Evolutionary conservation across 2,888 invertebrate species (phyloP).

Genomic region (Apodemia hepburni): DNA sequence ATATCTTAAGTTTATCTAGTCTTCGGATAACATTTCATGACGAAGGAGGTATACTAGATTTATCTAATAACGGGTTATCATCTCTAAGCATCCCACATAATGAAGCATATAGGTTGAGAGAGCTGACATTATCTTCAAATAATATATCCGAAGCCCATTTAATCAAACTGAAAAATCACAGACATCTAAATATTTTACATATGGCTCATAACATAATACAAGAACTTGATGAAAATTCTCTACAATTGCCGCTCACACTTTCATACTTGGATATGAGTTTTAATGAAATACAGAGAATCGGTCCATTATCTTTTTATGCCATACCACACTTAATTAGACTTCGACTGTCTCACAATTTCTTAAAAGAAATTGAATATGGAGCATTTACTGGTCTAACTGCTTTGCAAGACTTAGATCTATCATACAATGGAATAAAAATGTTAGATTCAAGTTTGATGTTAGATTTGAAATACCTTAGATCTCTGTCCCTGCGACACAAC

Average conservation of each 20-base stretch:
- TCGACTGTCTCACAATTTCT: conserved; percentile 48
- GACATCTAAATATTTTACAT: conserved; percentile 46
- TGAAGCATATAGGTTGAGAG: conserved; percentile 47
- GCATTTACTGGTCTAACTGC: conserved; percentile 48
- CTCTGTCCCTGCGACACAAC: conserved; percentile 53
- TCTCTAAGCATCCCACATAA: conserved; percentile 46
- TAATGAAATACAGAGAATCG: conserved; percentile 49
- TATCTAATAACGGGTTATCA: conserved; percentile 57
- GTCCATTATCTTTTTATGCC: conserved; percentile 51
- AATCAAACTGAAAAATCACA: conserved; percentile 48
- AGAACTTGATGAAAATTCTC: conserved; percentile 44
- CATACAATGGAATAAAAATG: conserved; percentile 44
- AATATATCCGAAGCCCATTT: conserved; percentile 48
- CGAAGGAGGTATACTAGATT: conserved; percentile 57
- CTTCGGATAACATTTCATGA: conserved; percentile 56
- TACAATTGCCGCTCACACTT: conserved; percentile 49
- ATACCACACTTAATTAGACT: conserved; percentile 47
- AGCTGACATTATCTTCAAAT: conserved; percentile 51
- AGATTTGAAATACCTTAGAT: conserved; percentile 51
- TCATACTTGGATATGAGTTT: conserved; percentile 48
- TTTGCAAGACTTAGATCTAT: conserved; percentile 43
- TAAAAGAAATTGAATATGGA: conserved; percentile 52
- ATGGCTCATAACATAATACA: conserved; percentile 53
- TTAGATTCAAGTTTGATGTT: conserved; percentile 31
- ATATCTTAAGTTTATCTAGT: conserved; percentile 43